Evolutionary conservation across 2,888 invertebrate species (phyloP).

Genomic region (Protophormia terraenovae): DNA sequence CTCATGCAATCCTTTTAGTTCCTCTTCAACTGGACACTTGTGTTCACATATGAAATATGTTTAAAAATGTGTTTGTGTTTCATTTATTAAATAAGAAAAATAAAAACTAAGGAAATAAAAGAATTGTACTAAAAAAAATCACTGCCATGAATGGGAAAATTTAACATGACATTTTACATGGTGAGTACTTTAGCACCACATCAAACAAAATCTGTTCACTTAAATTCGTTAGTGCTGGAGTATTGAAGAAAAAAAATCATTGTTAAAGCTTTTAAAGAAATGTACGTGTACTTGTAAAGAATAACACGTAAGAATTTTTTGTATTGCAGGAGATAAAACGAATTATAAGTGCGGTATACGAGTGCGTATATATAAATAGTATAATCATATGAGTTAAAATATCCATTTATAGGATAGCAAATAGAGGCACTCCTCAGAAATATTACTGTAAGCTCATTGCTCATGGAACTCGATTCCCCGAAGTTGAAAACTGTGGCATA

Average conservation of each 20-base stretch:
- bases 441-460: too few species aligned
- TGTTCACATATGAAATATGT: conserved; percentile 19
- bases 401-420: too few species aligned
- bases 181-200: conserved; percentile 68
- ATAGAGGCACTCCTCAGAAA: too few species aligned
- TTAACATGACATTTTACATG: conserved; percentile 66
- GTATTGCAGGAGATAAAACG: background rate
- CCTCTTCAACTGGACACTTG: conserved; percentile 34
- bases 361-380: too few species aligned
- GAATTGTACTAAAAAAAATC: conserved; percentile 39
- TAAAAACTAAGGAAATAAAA: conserved; percentile 22
- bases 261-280: conserved; percentile 36
- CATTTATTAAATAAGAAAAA: background rate
- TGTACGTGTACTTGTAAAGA: conserved; percentile 18
- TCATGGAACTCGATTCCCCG: too few species aligned
- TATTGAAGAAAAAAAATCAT: conserved; percentile 35
- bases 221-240: conserved; percentile 31
- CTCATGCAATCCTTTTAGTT: conserved; percentile 35
- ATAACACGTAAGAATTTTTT: conserved; percentile 23
- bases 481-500: too few species aligned
- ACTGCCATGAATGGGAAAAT: conserved; percentile 48
- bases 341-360: background rate
- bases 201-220: conserved; percentile 62
- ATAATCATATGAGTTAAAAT: too few species aligned
- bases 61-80: too few species aligned